Base-by-base conservation (phyloP, 2,113 vertebrate species). In the Lepus americanus region DNA sequence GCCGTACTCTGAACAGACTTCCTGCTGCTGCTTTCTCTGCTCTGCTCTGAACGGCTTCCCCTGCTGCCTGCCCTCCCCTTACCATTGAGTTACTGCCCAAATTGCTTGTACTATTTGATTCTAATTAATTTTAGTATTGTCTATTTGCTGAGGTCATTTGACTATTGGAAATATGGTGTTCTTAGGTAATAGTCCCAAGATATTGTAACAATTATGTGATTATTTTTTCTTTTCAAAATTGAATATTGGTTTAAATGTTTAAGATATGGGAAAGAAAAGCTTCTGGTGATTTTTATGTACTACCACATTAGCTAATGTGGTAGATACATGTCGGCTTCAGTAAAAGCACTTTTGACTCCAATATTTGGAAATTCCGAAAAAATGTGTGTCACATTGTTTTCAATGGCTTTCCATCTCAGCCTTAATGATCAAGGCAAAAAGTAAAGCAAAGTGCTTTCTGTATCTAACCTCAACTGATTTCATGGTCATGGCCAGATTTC, bases 401-500 rank as follows among this genome's bases (percentile, higher is more conserved):
- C 72, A 49, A 79, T 20, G 20, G 51, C 39, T 79, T 89, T 94
- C 81, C 23, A 74, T 89, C 70, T 90, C 39, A 69, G 66, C 23
- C 72, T 9, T 82, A 86, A 89, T 74, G 74, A 82, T 70, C 4
- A 1, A 89, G 63, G n/a, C 69, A 82, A 87, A 96, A 92, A 94
- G 83, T 51, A 77, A 92, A 80, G 79, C 69, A 29, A 49, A 86
- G 20, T 85, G 55, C 44, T 67, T 81, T 86, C 31, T 85, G 19
- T 92, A 39, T 89, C 55, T 86, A 53, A 83, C 79, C 61, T 95
- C 92, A 95, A 84, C 93, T 93, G 83, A 92, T 97, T 96, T 94
- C 96, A 88, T 86, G 63, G 92, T 95, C 36, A 11, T 77, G 81
- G 59, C 90, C 96, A 95, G 88, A 96, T 97, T 97, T 87, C 53